These are phyloP conservation scores for Coleophora deauratella DNA, from an alignment of 2,888 invertebrate species.

Conservation along the genomic window DNA sequence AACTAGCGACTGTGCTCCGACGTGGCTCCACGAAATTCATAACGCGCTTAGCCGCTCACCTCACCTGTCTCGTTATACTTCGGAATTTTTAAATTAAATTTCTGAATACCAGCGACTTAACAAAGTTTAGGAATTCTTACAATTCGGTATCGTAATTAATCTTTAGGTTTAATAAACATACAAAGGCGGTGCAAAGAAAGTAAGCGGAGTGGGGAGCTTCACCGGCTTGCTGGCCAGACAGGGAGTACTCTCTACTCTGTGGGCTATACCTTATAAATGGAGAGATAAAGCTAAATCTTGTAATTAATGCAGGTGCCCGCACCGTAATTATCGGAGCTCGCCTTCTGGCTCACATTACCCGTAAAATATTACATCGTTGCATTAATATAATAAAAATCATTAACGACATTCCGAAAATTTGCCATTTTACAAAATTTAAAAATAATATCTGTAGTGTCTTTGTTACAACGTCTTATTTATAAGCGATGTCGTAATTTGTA, in stretches of 20 bases:
- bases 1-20: slow-evolving; percentile 50
- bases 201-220: slow-evolving; percentile 5
- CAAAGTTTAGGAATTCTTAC: slow-evolving; percentile 66
- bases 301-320: slow-evolving; percentile 68
- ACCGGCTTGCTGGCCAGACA: not conserved
- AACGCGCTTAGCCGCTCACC: slow-evolving; percentile 67
- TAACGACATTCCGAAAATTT: slow-evolving; percentile 32
- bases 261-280: slow-evolving; percentile 63
- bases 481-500: no score
- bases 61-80: slow-evolving; percentile 72
- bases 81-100: slow-evolving; percentile 74
- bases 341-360: slow-evolving; percentile 47
- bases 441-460: no score
- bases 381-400: slow-evolving; percentile 49
- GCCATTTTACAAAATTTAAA: no score
- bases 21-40: slow-evolving; percentile 60
- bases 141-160: slow-evolving; percentile 66
- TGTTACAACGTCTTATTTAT: no score
- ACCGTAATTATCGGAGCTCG: slow-evolving; percentile 54
- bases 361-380: slow-evolving; percentile 41
- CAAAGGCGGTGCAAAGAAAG: slow-evolving; percentile 39
- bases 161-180: slow-evolving; percentile 60
- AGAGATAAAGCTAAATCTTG: slow-evolving; percentile 61
- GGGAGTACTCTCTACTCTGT: slow-evolving; percentile 13
- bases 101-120: slow-evolving; percentile 57